Evolutionary conservation across 2,888 invertebrate genomes (phyloP), one percentile per base, ranked within the genome.

Genomic region (Marronus borbonicus): DNA sequence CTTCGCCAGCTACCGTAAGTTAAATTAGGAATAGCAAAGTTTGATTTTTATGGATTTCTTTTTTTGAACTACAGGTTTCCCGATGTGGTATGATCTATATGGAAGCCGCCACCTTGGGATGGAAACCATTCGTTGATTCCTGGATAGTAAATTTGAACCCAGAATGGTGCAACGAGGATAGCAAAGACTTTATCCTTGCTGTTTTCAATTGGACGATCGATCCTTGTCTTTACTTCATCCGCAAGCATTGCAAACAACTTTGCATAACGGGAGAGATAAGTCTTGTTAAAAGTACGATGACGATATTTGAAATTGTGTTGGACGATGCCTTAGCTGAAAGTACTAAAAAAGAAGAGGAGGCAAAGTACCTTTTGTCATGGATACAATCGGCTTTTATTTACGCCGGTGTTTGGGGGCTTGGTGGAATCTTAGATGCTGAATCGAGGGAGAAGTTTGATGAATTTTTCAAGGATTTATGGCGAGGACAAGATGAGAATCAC

Each of bases 81-180:
- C 91, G 96, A 76, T 97, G 96, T 88, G 96, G 96, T 66, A 96
- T 97, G 95, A 95, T 97, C 82, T 97, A 96, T 86, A 92, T 98
- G 91, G 97, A 98, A 88, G 94, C 97, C 0, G 87, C 91, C 1
- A 93, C 94, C 0, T 89, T 98, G 5, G 97, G 97, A 2, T 97
- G 96, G 93, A 89, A 90, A 80, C 94, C 96, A 0, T 93, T 97
- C 84, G 91, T 95, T 36, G 91, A 92, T 80, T 96, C 96, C 0
- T 98, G 98, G 97, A 83, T 96, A 0, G 92, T 93, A 10, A 90
- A 89, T 14, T 88, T 92, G 28, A 92, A 91, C 88, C 91, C 90
- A 2, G 88, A 90, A 60, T 95, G 95, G 93, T 94, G 94, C 92
- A 89, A 90, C 58, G 91, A 90, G 31, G 92, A 92, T 55, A 91